Evolutionary conservation across 1,140 invertebrate species (phyloP), one percentile per base, ranked within the genome.

Genomic region (Tribolium madens): DNA sequence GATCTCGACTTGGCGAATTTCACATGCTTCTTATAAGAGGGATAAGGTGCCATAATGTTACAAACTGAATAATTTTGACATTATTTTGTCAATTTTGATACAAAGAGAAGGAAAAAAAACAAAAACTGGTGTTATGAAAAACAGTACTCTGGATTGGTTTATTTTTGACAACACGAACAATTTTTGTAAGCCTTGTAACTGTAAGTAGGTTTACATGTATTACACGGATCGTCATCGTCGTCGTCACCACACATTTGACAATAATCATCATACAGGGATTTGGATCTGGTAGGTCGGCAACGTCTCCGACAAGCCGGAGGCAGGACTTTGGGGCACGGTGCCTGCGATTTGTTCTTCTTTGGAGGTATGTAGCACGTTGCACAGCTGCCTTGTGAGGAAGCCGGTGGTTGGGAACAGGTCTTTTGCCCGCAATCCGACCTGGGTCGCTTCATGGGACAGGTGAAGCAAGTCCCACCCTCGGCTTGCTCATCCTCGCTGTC

Each of bases 11-110:
- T 64, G 9, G 57, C 21, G 14, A 64, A 64, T 33, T 64, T 64
- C 3, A 64, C 57, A 4, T 33, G 57, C 14, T 64, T 64, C 9
- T 64, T 64, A 12, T 64, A 64, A 33, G 57, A 33, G n/a, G 57
- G n/a, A 64, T 64, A 33, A 33, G 57, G 57, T 0, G 57, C 57
- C 57, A 64, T 64, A 31, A 64, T 64, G 7, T 42, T 33, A 60
- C 9, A 5, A 60, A 60, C 53, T 60, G 53, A 60, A 60, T n/a
- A 60, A 60, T 60, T 60, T 60, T 60, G 53, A 60, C 53, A 60
- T 60, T 21, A 21, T 60, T 26, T 60, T 60, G 53, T n/a, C 53
- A 26, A 26, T 26, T 26, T 26, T 26, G 21, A n/a, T n/a, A n/a
- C n/a, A n/a, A n/a, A n/a, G n/a, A n/a, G n/a, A 15, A n/a, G 1